phyloP scores from a whole-genome alignment of 1,140 invertebrate genomes.

The Drosophila mayri region DNA sequence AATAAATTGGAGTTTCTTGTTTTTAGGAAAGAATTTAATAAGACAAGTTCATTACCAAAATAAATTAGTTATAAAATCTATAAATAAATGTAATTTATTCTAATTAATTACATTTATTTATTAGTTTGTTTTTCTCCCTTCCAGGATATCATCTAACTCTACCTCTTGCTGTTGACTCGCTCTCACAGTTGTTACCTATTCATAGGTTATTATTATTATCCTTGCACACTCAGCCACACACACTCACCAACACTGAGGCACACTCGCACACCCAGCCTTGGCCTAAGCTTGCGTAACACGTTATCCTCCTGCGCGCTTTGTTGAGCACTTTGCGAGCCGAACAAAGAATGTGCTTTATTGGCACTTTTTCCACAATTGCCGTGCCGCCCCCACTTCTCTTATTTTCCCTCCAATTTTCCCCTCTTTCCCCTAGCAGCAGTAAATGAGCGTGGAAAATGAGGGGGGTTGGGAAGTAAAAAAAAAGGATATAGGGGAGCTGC shows the following conservation, averaged over 20 bases:
- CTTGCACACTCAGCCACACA: constrained; percentile 68
- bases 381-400: constrained; percentile 27
- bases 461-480: neutral
- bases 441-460: constrained; percentile 72
- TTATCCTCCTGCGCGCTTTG: constrained; percentile 71
- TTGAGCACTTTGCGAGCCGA: constrained; percentile 80
- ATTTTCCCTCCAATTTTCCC: neutral
- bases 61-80: neutral
- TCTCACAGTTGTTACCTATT: constrained; percentile 75
- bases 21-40: neutral
- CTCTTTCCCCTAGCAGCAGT: constrained; percentile 34
- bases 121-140: neutral
- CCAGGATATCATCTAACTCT: constrained; percentile 4
- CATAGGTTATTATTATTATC: constrained; percentile 83
- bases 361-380: constrained; percentile 82
- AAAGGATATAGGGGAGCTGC: constrained; percentile 27
- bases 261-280: constrained; percentile 11
- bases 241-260: constrained; percentile 29
- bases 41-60: neutral
- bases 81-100: fast-evolving
- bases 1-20: neutral
- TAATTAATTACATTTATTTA: neutral
- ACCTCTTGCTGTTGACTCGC: neutral
- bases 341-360: constrained; percentile 83
- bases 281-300: constrained; percentile 75